Base-by-base conservation (phyloP, 2,888 invertebrate species). In the Matsumyia berberina region DNA sequence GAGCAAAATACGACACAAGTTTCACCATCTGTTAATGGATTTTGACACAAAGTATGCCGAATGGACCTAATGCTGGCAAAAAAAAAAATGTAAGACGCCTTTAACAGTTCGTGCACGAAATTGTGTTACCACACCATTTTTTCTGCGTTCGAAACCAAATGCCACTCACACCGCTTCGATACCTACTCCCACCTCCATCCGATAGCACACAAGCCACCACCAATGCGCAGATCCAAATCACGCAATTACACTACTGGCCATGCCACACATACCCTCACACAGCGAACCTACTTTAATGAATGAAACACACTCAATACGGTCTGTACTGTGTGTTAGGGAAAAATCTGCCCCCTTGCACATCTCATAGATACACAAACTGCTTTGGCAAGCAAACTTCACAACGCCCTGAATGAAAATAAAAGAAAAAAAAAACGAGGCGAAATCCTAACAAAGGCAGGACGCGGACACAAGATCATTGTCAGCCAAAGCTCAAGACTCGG, bases 381-480 rank as follows among this genome's bases (percentile, higher is more conserved):
- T 62, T 46, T 42, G 33, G 39, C 17, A 37, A 9, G 42, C 9
- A 78, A 83, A 83, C 60, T 67, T 83, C 67, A 24, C 24, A 78
- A 72, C 78, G 72, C 78, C 82, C 78, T 55, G 39, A 49, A 37
- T 17, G 29, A n/a, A 46, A 57, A 70, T 55, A 55, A 5, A 60
- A n/a, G 42, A 31, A 67, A 17, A 31, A 24, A 51, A 5, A 53
- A 9, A 33, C 1, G 24, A 24, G 1, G 4, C 24, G 15, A 19
- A 24, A 29, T 35, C 24, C 42, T 3, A 70, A 39, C 39, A 73
- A 57, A 53, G 62, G 44, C 77, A 62, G 55, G 44, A 55, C 62
- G 37, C 37, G 49, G 73, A 19, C 51, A 42, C 42, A 72, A 72
- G 72, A 79, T 72, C 64, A 70, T 70, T 78, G 69, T 79, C 70